Percentiles rank a stretch among this genome's conserved stretches.
Conservation (phyloP, 2,797 vertebrate genomes). For the Falco berigora region DNA sequence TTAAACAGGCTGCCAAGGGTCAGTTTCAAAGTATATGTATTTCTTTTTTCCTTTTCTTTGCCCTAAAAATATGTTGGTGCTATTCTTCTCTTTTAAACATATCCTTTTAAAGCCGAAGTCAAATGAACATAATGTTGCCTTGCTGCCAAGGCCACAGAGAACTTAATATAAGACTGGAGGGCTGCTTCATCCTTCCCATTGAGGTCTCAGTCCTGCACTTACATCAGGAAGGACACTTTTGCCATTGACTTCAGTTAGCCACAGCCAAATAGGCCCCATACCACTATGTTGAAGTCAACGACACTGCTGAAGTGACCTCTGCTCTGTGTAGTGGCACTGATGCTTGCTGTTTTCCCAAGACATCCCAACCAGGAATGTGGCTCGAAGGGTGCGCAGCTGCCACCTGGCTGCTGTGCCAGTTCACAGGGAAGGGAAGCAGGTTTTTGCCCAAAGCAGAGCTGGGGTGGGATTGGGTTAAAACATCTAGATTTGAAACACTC, state of each 20-base stretch:
- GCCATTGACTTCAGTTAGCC: not conserved
- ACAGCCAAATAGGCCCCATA: not conserved
- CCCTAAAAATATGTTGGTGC: not conserved
- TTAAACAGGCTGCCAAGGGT: conserved; percentile 41
- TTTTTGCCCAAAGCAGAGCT: not conserved
- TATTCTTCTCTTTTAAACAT: not conserved
- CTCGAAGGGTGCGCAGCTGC: not conserved
- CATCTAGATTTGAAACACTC: not conserved
- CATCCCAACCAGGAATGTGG: accelerated
- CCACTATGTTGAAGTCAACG: accelerated
- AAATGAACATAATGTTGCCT: not conserved
- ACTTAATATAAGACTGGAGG: not conserved
- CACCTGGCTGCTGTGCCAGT: accelerated
- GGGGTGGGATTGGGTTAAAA: not conserved
- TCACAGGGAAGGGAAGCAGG: accelerated
- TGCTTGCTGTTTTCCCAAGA: not conserved
- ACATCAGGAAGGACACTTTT: not conserved
- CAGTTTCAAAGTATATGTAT: not conserved
- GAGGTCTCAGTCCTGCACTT: not conserved
- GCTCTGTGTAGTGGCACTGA: accelerated
- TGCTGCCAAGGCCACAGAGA: not conserved
- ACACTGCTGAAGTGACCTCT: not conserved
- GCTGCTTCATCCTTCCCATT: not conserved
- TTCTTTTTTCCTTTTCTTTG: not conserved
- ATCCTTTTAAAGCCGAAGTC: not conserved